phyloP scores from a whole-genome alignment of 2,113 vertebrate species.

The Psophia crepitans region DNA sequence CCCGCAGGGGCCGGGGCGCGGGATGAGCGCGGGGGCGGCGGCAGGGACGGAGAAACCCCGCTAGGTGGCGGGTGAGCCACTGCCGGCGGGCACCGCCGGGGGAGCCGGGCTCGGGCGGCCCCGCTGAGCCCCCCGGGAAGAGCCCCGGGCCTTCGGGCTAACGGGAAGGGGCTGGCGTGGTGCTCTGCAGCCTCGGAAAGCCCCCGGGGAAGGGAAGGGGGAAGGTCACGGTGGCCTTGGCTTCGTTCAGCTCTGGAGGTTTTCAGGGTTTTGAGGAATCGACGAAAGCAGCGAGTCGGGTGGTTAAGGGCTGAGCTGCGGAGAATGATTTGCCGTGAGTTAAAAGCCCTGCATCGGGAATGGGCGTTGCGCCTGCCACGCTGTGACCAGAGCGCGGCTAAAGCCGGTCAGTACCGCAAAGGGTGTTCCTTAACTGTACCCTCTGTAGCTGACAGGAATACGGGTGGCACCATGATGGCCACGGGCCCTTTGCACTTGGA shows the following conservation, averaged over 20 bases:
- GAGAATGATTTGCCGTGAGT: not conserved
- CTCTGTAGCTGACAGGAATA: not conserved
- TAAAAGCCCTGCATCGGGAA: not conserved
- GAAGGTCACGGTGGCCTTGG: not conserved
- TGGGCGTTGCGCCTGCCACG: not conserved
- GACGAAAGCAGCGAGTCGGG: rapidly evolving
- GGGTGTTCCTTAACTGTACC: not conserved
- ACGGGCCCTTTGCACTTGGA: not conserved
- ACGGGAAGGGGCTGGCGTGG: not conserved
- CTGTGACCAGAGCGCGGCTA: not conserved
- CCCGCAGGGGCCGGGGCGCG: not conserved
- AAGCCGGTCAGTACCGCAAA: not conserved
- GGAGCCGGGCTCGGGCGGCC: rapidly evolving
- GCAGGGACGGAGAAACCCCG: not conserved
- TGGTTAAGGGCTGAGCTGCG: not conserved
- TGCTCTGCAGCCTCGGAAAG: not conserved
- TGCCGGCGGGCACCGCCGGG: not conserved
- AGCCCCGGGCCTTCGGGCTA: not conserved
- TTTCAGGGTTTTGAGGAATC: not conserved
- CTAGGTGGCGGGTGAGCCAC: not conserved
- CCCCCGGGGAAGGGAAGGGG: not conserved
- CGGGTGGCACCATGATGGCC: not conserved
- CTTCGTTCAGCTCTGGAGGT: not conserved
- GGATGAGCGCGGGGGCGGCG: not conserved
- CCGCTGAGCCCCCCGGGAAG: not conserved